Conservation (phyloP, 2,888 invertebrate species). For the Glyphotaelius pellucidus region DNA sequence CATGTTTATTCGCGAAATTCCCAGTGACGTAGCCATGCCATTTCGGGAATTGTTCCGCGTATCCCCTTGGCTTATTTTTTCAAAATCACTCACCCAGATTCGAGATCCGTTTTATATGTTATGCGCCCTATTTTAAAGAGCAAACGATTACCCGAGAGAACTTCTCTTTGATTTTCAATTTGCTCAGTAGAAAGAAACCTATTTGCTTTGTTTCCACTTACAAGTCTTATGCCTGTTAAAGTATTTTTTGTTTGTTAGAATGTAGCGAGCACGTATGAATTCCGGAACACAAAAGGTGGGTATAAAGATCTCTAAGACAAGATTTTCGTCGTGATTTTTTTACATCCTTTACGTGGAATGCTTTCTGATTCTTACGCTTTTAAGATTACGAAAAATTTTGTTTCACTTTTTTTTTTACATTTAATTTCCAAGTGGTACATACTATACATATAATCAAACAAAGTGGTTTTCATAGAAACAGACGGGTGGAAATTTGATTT, state of each 20-base stretch:
- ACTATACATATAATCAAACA: neutral
- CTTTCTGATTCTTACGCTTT: conserved; percentile 47
- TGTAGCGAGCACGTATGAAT: conserved; percentile 48
- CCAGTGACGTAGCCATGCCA: conserved; percentile 42
- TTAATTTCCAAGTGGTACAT: neutral
- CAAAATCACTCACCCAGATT: conserved; percentile 47
- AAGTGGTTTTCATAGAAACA: neutral
- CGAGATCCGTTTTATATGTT: conserved; percentile 55
- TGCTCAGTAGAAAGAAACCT: conserved; percentile 57
- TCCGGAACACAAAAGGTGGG: conserved; percentile 17
- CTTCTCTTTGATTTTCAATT: conserved; percentile 63
- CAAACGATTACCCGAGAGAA: conserved; percentile 63
- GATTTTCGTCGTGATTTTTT: conserved; percentile 25
- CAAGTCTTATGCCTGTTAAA: conserved; percentile 60
- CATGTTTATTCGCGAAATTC: conserved; percentile 37
- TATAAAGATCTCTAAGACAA: conserved; percentile 30
- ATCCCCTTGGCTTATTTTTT: conserved; percentile 35
- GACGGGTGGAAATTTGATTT: neutral
- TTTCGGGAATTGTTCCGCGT: conserved; percentile 42
- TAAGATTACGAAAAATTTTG: neutral
- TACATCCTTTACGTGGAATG: conserved; percentile 30
- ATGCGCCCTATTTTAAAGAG: conserved; percentile 60
- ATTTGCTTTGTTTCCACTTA: conserved; percentile 59
- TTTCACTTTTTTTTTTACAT: neutral
- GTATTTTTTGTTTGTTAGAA: conserved; percentile 54